A percentile compares a stretch with the other conserved stretches of the same genome.
Conservation (phyloP, 2,888 invertebrate genomes). For the Drosophila paucipuncta region DNA sequence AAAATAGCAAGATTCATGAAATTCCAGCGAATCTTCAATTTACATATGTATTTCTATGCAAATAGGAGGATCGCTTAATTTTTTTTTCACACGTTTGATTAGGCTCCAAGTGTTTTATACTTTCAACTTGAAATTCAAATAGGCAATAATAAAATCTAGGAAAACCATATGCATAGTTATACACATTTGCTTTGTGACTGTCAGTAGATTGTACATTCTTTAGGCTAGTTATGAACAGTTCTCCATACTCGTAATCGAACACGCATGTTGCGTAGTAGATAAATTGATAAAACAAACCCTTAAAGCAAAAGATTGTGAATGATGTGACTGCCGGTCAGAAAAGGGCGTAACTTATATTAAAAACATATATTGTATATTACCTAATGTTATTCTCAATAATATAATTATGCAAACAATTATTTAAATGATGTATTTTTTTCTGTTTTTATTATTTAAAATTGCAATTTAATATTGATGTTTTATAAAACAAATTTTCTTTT, state of each 20-base stretch:
- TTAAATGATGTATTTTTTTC: slow-evolving; percentile 47
- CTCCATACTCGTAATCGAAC: slow-evolving; percentile 9
- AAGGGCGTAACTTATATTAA: slow-evolving; percentile 67
- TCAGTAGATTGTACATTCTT: slow-evolving; percentile 41
- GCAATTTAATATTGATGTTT: slow-evolving; percentile 2
- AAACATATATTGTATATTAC: slow-evolving; percentile 62
- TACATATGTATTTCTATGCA: slow-evolving; percentile 15
- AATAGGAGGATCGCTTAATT: slow-evolving; percentile 10
- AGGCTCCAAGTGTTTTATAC: slow-evolving; percentile 32
- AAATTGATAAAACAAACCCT: slow-evolving; percentile 40
- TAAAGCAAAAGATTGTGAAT: slow-evolving; percentile 63
- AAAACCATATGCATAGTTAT: slow-evolving; percentile 12
- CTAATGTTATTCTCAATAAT: slow-evolving; percentile 66
- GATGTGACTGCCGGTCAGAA: slow-evolving; percentile 75
- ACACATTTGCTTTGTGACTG: slow-evolving; percentile 31
- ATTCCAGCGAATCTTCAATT: slow-evolving; percentile 65
- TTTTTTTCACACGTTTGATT: slow-evolving; percentile 12
- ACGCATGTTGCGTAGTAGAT: slow-evolving; percentile 40
- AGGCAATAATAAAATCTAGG: slow-evolving; percentile 27
- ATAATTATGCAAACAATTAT: slow-evolving; percentile 59
- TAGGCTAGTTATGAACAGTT: slow-evolving; percentile 44
- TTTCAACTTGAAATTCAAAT: slow-evolving; percentile 22
- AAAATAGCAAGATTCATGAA: slow-evolving; percentile 17
- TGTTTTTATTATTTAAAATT: slow-evolving; percentile 36
- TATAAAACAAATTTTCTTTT: slow-evolving; percentile 12